Base-by-base conservation (phyloP, 2,113 vertebrate genomes). In the Mormyrus lacerda region DNA sequence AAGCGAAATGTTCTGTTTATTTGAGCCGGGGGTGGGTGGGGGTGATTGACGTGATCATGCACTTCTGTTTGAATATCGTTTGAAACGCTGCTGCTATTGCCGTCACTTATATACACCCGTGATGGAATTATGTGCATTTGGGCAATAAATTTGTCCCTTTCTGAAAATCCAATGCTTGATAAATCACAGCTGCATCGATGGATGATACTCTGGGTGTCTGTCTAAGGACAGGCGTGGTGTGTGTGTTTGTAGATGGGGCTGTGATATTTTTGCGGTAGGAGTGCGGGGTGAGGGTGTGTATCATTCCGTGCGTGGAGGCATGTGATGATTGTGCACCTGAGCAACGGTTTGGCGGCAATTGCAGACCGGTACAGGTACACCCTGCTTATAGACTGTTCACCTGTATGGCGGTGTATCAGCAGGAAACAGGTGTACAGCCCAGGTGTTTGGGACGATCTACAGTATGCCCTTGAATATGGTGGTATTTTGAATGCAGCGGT, bases 151-250 rank as follows among this genome's bases (percentile, higher is more conserved):
- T 27, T 42, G 31, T 42, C 15, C 35, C 35, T 79, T 79, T 79
- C 13, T 79, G 73, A 39, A 19, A 79, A 42, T 79, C 35, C 35
- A 39, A 0, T 19, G 73, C 17, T 42, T 39, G 73, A 35, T 47
- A 47, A 84, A 42, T 84, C 21, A n/a, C 82, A 45, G 82, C 73
- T 79, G 83, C 83, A 27, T 85, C 13, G 24, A 11, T 85, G 44
- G 50, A 27, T 86, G 47, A n/a, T 51, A 53, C 31, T 19, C n/a
- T 53, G 21, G 6, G 24, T 53, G 85, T 53, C 27, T 19, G n/a
- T 53, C 39, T 35, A 87, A 87, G 85, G 31, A 87, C 47, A 87
- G 24, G 48, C 84, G 84, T 86, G 48, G 84, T 50, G 84, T 86
- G 84, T 53, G 47, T 51, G 15, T 86, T 47, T 86, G 84, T 86